Base-by-base conservation (phyloP, 2,797 vertebrate genomes). In the Oreochromis grahami region DNA sequence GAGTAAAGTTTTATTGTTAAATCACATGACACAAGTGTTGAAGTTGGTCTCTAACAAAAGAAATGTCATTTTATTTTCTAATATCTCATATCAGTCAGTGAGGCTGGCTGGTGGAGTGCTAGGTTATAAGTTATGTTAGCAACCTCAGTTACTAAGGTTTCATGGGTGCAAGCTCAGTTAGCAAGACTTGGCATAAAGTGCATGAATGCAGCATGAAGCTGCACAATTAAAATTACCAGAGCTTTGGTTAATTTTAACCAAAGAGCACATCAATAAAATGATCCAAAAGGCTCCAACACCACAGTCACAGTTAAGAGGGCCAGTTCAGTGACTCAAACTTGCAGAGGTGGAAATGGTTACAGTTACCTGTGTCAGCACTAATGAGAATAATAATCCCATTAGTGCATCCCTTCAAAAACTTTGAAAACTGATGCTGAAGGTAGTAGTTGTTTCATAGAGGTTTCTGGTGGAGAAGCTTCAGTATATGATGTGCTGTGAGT, bases 1-100 rank as follows among this genome's bases (percentile, higher is more conserved):
- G 60, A 0, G 0, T n/a, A 38, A 65, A 24, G 24, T 24, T 24
- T 24, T 24, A 24, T 24, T 24, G 24, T 24, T 24, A 24, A 24
- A 3, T 24, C 24, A 45, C 43, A 7, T 15, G 43, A 45, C 43
- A 7, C 55, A 32, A 32, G 5, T 9, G 4, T 6, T 58, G 1
- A 32, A 58, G 8, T 8, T 58, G 55, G 26, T 26, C 55, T 8
- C 55, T 15, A 0, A 29, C 53, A 55, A 26, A 26, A 55, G 21
- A 24, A 24, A 24, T 24, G 24, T 24, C 24, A 24, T 32, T 58
- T 58, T 32, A 17, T 17, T 58, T 58, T 32, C 14, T 58, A 9
- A 58, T 32, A 17, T 8, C 26, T 56, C 7, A 56, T 3, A 29
- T 8, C 14, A 29, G 26, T 17, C 55, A 53, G 51, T 3, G 5